Conservation (phyloP, 2,113 vertebrate species). For the Platysteira castanea region DNA sequence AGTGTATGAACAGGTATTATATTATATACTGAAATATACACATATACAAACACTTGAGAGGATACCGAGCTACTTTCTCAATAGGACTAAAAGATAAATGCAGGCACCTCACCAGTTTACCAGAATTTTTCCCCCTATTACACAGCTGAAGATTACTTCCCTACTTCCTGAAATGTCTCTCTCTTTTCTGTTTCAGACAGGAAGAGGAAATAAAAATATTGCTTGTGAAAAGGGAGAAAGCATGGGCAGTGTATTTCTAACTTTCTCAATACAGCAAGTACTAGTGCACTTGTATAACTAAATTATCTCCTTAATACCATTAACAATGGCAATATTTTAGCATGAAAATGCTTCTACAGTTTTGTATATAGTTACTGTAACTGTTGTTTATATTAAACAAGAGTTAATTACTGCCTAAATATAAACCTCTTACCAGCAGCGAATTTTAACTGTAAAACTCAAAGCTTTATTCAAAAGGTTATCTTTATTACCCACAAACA, state of each 20-base stretch:
- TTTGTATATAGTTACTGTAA: neutral
- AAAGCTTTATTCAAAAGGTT: constrained; percentile 9
- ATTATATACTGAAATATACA: neutral
- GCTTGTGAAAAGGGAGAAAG: neutral
- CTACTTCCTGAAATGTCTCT: neutral
- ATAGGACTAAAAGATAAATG: neutral
- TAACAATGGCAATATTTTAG: neutral
- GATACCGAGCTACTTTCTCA: neutral
- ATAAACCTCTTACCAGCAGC: neutral
- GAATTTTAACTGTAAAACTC: neutral
- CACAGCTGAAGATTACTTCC: neutral
- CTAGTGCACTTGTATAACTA: neutral
- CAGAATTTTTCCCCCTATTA: neutral
- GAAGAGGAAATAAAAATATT: neutral
- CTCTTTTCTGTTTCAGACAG: neutral
- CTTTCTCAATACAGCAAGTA: neutral
- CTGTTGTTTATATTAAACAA: neutral
- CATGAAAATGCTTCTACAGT: neutral
- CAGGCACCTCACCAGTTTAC: neutral
- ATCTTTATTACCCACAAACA: neutral
- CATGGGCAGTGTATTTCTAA: neutral
- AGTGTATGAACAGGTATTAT: neutral
- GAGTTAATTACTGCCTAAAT: neutral
- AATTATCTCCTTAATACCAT: neutral
- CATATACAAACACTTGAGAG: neutral